These are phyloP conservation scores for Platyrinchus mystaceus DNA, from an alignment of 2,797 vertebrate species.

Conservation along the genomic window DNA sequence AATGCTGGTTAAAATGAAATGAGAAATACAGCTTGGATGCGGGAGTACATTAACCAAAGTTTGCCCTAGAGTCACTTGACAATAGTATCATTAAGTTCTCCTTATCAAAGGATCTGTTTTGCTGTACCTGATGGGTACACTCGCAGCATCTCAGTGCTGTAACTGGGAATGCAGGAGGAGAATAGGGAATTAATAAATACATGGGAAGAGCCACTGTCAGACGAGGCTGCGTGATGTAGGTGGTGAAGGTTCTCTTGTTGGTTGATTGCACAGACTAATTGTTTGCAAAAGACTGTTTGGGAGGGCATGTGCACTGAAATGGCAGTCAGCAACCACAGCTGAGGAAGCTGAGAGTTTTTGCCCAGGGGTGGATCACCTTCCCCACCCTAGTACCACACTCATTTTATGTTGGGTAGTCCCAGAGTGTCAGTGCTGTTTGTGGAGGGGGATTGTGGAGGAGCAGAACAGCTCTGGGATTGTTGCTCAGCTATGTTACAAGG, in stretches of 20 bases:
- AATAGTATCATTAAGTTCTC: background rate
- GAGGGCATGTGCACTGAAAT: background rate
- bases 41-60: background rate
- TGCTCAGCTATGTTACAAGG: background rate
- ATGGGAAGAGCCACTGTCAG: background rate
- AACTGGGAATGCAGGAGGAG: background rate
- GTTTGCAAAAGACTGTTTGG: background rate
- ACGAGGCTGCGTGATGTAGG: background rate
- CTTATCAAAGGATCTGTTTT: background rate
- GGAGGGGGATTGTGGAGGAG: background rate
- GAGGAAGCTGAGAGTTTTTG: background rate
- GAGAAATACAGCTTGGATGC: background rate
- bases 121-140: fast-evolving
- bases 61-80: background rate
- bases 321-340: background rate
- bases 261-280: fast-evolving
- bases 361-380: background rate
- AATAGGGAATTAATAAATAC: background rate
- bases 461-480: background rate
- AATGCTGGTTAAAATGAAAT: fast-evolving
- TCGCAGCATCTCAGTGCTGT: background rate
- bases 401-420: background rate
- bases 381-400: background rate
- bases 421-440: background rate
- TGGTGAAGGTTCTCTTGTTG: background rate